Evolutionary conservation across 2,113 vertebrate species (phyloP).

Genomic region (Petromus typicus): DNA sequence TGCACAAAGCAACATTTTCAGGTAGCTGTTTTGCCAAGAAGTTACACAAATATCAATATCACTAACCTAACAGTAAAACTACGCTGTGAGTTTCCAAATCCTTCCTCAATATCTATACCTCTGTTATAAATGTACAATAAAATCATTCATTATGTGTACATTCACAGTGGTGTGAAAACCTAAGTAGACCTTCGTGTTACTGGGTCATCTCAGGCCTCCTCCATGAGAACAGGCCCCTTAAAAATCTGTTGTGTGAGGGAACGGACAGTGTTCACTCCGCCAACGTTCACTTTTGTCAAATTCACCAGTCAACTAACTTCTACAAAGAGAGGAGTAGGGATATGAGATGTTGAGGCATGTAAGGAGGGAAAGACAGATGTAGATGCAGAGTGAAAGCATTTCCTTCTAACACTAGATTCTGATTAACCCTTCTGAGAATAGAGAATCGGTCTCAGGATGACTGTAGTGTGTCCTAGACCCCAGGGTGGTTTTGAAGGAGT

Average conservation of each 20-base stretch:
- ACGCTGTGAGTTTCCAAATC: conserved; percentile 3
- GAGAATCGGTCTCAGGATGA: neutral
- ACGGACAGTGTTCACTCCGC: neutral
- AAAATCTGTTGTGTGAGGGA: neutral
- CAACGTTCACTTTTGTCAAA: neutral
- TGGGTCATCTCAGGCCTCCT: neutral
- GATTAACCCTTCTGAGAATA: neutral
- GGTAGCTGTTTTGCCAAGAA: conserved; percentile 19
- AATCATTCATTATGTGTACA: neutral
- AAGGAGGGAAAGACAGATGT: neutral
- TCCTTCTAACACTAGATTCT: neutral
- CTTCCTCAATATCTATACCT: neutral
- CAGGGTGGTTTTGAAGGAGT: neutral
- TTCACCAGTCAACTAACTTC: neutral
- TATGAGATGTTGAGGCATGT: neutral
- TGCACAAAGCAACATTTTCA: neutral
- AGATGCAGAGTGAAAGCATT: neutral
- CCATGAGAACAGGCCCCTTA: neutral
- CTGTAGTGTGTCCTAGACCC: neutral
- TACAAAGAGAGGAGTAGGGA: neutral
- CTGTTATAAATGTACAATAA: conserved; percentile 29
- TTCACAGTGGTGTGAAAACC: neutral
- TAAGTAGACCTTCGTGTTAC: neutral
- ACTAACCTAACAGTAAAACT: neutral
- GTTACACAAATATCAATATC: conserved; percentile 6